Conservation (phyloP, 2,113 vertebrate genomes). For the Pimephales promelas region DNA sequence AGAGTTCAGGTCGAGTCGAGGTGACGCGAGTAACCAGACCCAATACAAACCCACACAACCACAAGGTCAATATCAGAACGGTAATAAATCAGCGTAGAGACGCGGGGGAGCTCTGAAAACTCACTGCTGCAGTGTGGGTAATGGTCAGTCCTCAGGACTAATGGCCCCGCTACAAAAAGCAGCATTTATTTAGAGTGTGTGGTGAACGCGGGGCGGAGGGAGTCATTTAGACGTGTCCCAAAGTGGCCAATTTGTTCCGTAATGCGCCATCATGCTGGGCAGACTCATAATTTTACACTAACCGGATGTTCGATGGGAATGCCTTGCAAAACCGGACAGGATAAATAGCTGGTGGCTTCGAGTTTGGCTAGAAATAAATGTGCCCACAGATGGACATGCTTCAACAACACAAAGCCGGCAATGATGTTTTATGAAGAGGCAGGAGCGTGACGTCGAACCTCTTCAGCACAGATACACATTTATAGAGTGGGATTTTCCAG, state of each 20-base stretch:
- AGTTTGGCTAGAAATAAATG: not conserved
- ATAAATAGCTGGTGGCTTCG: not conserved
- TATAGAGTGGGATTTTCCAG: conserved; percentile 54
- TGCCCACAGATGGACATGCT: not conserved
- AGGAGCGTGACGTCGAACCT: conserved; percentile 39
- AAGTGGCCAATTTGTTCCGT: conserved; percentile 43
- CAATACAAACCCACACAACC: conserved; percentile 17
- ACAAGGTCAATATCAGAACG: conserved; percentile 12
- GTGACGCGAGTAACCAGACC: conserved; percentile 13
- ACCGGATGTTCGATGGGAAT: not conserved
- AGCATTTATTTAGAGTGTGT: conserved; percentile 40
- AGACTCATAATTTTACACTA: not conserved
- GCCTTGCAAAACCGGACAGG: not conserved
- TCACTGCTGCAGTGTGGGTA: conserved; percentile 47
- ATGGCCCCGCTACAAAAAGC: conserved; percentile 45
- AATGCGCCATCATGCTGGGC: conserved; percentile 8
- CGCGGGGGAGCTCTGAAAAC: not conserved
- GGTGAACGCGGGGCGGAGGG: conserved; percentile 39
- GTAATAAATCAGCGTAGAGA: conserved; percentile 14
- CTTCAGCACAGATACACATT: conserved; percentile 15
- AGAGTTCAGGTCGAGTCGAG: not conserved
- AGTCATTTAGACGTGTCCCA: conserved; percentile 47
- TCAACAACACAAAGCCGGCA: not conserved
- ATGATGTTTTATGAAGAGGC: conserved; percentile 7
- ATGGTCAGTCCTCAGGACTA: conserved; percentile 54